These are phyloP conservation scores for Pomacea maculata DNA, from an alignment of 1,140 invertebrate species.

Conservation along the genomic window DNA sequence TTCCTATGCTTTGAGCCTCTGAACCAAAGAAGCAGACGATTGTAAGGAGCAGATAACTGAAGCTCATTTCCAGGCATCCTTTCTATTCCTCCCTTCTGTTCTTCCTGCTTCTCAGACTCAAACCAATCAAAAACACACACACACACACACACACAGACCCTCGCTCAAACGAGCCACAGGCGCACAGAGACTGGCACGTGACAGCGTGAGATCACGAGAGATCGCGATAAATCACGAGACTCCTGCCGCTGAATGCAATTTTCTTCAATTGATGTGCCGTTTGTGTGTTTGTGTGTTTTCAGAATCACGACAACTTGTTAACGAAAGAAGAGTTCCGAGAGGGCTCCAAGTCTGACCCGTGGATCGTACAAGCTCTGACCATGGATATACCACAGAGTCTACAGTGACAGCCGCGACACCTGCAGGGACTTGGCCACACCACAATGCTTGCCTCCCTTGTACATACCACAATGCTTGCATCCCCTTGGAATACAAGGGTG, in stretches of 20 bases:
- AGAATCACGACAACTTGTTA: slow-evolving; percentile 96
- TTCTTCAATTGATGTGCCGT: neutral
- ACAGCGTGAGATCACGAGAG: neutral
- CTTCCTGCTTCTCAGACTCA: too few species aligned
- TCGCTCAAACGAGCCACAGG: neutral
- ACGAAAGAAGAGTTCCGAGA: slow-evolving; percentile 98
- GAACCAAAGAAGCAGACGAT: too few species aligned
- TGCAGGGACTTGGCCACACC: neutral
- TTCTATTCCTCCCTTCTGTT: too few species aligned
- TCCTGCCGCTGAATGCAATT: slow-evolving; percentile 20
- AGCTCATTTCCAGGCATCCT: too few species aligned
- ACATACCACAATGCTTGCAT: too few species aligned
- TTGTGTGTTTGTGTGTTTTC: slow-evolving; percentile 26
- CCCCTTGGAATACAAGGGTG: too few species aligned
- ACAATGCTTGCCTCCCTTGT: too few species aligned
- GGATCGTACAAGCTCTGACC: slow-evolving; percentile 90
- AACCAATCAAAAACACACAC: neutral
- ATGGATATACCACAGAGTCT: slow-evolving; percentile 51
- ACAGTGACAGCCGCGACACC: neutral
- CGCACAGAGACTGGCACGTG: neutral
- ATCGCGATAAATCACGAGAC: neutral
- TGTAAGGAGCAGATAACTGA: too few species aligned
- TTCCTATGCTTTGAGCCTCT: too few species aligned
- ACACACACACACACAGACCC: neutral
- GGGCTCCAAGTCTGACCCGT: slow-evolving; percentile 97